These are phyloP conservation scores for Parasteatoda lunata DNA, from an alignment of 2,888 invertebrate genomes.

Conservation along the genomic window DNA sequence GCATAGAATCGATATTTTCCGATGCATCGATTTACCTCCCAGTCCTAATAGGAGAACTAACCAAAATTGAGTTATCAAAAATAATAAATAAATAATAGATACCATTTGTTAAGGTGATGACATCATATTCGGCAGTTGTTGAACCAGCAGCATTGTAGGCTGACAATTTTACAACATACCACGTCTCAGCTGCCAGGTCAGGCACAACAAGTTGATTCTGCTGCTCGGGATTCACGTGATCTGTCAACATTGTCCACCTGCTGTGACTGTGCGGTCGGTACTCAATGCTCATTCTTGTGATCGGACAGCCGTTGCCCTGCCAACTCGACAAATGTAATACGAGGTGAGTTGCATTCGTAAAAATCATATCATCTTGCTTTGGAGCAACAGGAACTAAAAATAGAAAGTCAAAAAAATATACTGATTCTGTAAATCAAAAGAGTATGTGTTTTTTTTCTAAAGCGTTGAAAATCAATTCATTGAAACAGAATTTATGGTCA, in stretches of 20 bases:
- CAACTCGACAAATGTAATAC: slow-evolving; percentile 75
- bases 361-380: slow-evolving; percentile 73
- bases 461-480: too few relatives aligned
- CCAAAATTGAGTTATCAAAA: too few relatives aligned
- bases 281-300: slow-evolving; percentile 74
- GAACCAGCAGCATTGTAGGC: slow-evolving; percentile 72
- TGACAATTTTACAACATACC: slow-evolving; percentile 72
- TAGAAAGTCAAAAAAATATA: background rate
- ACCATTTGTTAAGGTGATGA: slow-evolving; percentile 72
- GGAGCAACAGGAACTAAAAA: slow-evolving; percentile 75
- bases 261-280: slow-evolving; percentile 71
- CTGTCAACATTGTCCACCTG: slow-evolving; percentile 71
- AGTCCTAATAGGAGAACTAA: too few relatives aligned
- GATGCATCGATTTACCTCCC: too few relatives aligned
- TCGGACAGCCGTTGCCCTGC: slow-evolving; percentile 75
- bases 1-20: too few relatives aligned
- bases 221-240: slow-evolving; percentile 71
- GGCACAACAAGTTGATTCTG: slow-evolving; percentile 71
- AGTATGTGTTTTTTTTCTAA: too few relatives aligned
- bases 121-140: slow-evolving; percentile 72
- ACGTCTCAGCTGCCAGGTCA: slow-evolving; percentile 71
- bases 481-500: too few relatives aligned
- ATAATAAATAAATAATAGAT: slow-evolving; percentile 2
- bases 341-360: slow-evolving; percentile 75
- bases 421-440: background rate